These are phyloP conservation scores for Poecilia gillii DNA, from an alignment of 2,797 vertebrate species.

Conservation along the genomic window DNA sequence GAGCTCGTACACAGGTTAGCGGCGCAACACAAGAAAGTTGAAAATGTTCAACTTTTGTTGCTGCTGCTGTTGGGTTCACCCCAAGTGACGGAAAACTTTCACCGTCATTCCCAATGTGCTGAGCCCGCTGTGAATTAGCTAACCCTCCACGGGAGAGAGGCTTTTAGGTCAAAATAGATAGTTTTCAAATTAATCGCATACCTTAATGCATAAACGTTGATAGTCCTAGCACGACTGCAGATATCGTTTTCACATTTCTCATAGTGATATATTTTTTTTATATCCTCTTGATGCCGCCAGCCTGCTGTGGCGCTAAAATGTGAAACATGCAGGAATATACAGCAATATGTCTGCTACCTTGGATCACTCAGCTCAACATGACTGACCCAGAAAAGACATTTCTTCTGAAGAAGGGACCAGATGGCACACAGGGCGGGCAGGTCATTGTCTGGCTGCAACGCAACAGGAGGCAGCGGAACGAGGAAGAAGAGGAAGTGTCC, in stretches of 20 bases:
- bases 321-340: slow-evolving; percentile 14
- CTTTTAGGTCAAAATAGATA: too few relatives aligned
- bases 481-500: slow-evolving; percentile 26
- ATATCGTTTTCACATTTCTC: background rate
- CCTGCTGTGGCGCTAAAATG: background rate
- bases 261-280: background rate
- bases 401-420: slow-evolving; percentile 57
- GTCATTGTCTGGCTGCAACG: slow-evolving; percentile 64
- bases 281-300: background rate
- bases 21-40: too few relatives aligned
- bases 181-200: too few relatives aligned
- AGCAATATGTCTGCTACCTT: slow-evolving; percentile 30
- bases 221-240: too few relatives aligned
- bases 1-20: too few relatives aligned
- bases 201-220: too few relatives aligned
- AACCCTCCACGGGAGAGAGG: too few relatives aligned
- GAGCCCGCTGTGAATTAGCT: too few relatives aligned
- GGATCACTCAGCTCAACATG: slow-evolving; percentile 34
- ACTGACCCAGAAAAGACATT: slow-evolving; percentile 56
- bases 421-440: slow-evolving; percentile 64
- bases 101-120: too few relatives aligned
- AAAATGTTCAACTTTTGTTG: too few relatives aligned
- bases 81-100: too few relatives aligned
- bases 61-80: too few relatives aligned
- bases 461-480: slow-evolving; percentile 34